These are phyloP conservation scores for Porites divaricata DNA, from an alignment of 92 coral and sea anemone species.

Conservation along the genomic window DNA sequence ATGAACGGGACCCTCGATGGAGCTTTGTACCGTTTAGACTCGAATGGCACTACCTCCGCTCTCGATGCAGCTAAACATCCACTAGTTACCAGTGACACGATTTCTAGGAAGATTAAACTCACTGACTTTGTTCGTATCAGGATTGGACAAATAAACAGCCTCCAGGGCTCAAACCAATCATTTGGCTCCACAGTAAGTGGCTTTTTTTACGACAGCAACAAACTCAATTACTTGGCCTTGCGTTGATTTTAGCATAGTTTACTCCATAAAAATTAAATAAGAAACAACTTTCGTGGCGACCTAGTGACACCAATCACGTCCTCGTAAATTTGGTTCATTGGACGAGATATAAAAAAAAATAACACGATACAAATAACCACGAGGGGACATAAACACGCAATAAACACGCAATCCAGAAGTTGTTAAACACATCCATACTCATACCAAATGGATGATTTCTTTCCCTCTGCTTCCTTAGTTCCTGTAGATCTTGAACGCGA, in stretches of 20 bases:
- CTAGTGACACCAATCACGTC: background rate
- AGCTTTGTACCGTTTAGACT: too few species aligned
- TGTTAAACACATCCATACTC: conserved; percentile 86
- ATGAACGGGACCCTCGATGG: too few species aligned
- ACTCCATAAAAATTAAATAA: background rate
- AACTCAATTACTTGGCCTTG: background rate
- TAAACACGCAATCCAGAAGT: background rate
- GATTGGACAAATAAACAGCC: too few species aligned
- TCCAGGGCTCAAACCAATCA: too few species aligned
- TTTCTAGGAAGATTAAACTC: too few species aligned
- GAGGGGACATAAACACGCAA: background rate
- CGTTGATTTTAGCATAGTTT: background rate
- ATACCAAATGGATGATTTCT: conserved; percentile 79
- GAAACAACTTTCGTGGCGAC: background rate
- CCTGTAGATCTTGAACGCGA: conserved; percentile 48
- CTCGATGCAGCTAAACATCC: too few species aligned
- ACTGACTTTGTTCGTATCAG: too few species aligned
- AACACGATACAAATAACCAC: background rate
- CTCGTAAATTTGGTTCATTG: background rate
- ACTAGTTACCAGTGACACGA: too few species aligned
- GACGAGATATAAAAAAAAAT: background rate
- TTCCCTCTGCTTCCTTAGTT: conserved; percentile 46
- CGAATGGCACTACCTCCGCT: too few species aligned
- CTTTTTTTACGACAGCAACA: background rate
- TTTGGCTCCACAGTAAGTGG: too few species aligned